Conservation (phyloP, 2,888 invertebrate species). For the Gastrophysa polygoni region DNA sequence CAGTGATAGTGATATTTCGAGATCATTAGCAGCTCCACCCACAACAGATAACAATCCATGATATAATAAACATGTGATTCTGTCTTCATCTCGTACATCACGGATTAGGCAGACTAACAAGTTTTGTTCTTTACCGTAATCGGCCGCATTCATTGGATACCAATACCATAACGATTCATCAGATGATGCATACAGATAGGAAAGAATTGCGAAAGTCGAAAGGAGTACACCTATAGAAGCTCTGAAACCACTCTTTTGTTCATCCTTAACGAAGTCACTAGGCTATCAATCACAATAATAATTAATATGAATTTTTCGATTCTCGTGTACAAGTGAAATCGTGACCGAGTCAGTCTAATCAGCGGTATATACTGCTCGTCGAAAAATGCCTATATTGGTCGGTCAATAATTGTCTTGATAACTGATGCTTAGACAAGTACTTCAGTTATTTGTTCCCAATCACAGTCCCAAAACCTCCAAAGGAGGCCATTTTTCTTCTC, state of each 20-base stretch:
- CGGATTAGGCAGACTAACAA: neutral
- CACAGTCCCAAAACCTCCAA: too few species aligned
- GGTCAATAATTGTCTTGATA: too few species aligned
- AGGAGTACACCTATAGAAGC: conserved; percentile 16
- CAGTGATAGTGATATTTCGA: neutral
- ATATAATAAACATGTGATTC: neutral
- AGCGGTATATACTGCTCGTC: neutral
- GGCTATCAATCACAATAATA: conserved; percentile 19
- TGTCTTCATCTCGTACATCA: conserved; percentile 7
- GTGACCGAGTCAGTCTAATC: conserved; percentile 7
- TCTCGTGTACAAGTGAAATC: conserved; percentile 20
- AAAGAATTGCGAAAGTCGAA: conserved; percentile 11
- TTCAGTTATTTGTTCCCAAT: too few species aligned
- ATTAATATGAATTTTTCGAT: conserved; percentile 1
- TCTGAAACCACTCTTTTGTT: conserved; percentile 14
- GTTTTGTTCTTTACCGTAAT: too few species aligned
- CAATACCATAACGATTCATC: conserved; percentile 2
- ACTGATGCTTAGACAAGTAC: too few species aligned
- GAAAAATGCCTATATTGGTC: too few species aligned
- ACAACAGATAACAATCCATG: too few species aligned
- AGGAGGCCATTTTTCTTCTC: too few species aligned
- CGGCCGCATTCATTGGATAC: neutral
- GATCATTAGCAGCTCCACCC: neutral
- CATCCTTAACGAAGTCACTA: conserved; percentile 10
- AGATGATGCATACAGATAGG: conserved; percentile 5